Evolutionary conservation across 2,113 vertebrate genomes (phyloP).

Genomic region (Otolemur garnettii): DNA sequence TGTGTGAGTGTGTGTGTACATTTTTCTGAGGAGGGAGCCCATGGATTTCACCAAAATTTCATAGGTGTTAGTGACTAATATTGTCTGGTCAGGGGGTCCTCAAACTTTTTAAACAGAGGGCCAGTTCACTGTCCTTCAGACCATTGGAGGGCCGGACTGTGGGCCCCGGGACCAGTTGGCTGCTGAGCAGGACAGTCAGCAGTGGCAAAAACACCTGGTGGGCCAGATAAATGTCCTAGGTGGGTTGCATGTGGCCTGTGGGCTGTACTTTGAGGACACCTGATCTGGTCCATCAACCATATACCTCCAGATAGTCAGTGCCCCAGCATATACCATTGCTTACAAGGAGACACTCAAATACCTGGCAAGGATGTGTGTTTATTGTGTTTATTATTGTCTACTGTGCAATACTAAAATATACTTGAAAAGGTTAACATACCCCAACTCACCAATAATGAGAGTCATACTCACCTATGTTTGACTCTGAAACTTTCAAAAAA

Average conservation of each 20-base stretch:
- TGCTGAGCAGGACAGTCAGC: too few relatives aligned
- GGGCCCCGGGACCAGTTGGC: too few relatives aligned
- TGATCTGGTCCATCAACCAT: background rate
- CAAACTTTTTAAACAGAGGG: too few relatives aligned
- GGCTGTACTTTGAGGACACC: too few relatives aligned
- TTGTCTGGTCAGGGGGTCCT: background rate
- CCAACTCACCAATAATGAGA: background rate
- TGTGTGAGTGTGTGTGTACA: background rate
- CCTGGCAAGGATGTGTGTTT: background rate
- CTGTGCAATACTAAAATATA: background rate
- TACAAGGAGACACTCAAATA: conserved; percentile 11
- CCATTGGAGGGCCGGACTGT: too few relatives aligned
- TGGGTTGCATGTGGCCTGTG: too few relatives aligned
- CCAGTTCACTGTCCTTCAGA: too few relatives aligned
- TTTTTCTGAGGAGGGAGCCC: background rate
- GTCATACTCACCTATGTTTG: background rate
- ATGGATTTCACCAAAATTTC: conserved; percentile 32
- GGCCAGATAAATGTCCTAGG: too few relatives aligned
- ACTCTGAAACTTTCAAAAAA: conserved; percentile 48
- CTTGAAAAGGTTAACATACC: conserved; percentile 29
- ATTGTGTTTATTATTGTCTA: conserved; percentile 2
- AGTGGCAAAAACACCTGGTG: too few relatives aligned
- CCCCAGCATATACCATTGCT: background rate
- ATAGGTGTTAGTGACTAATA: background rate
- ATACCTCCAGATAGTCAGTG: background rate